Base-by-base conservation (phyloP, 2,888 invertebrate genomes). In the Antheraea yamamai region DNA sequence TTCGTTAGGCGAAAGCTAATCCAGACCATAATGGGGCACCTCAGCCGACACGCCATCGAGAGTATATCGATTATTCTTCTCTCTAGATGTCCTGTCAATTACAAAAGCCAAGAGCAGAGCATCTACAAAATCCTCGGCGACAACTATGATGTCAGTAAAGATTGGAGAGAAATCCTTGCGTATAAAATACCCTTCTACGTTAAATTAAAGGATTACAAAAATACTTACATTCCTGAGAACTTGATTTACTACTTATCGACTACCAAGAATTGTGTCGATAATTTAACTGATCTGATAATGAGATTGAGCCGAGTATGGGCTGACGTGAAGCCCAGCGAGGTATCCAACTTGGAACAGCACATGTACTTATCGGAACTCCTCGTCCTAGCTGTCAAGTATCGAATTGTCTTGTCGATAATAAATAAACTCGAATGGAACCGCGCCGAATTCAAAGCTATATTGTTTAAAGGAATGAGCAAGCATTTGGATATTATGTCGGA, bases 361-460 rank as follows among this genome's bases (percentile, higher is more conserved):
- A 90, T 97, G 79, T 97, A 96, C 79, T 91, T 97, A 4, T 96
- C 97, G 0, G 96, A 97, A 86, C 83, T 97, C 47, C 92, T 98
- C 0, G 88, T 97, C 20, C 82, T 96, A 23, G 91, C 95, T 0
- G 89, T 95, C 0, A 96, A 95, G 80, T 95, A 95, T 80, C 86
- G 95, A 74, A 90, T 91, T 20, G 82, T 86, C 0, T 82, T 92
- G 64, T 90, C 89, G 23, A 85, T 85, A 80, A 85, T 82, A 82
- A 84, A 79, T 0, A 85, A 90, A 23, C 79, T 83, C 7, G 77
- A 81, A 1, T 92, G 91, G 90, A 79, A 88, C 14, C 77, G 89
- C 1, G 79, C 81, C 0, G 92, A 92, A 26, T 84, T 96, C 0
- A 95, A 95, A 81, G 89, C 90, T 30, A 93, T 95, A 73, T 83